phyloP scores from a whole-genome alignment of 1,140 invertebrate genomes.

The Penaeus chinensis region DNA sequence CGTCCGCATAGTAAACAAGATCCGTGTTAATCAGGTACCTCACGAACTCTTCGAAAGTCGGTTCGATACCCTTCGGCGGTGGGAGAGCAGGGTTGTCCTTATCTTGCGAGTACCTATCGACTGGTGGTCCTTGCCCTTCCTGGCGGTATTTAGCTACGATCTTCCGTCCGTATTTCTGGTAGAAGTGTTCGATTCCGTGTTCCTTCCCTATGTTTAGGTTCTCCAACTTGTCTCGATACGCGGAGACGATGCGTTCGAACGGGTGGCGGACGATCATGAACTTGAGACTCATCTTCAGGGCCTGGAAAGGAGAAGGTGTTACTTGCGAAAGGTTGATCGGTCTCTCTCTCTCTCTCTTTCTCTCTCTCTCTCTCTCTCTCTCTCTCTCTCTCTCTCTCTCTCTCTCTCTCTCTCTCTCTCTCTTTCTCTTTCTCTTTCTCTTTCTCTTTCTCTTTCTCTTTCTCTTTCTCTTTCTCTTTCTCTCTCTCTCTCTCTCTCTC shows the following conservation, averaged over 20 bases:
- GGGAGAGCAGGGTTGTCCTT: conserved; percentile 62
- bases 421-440: neutral
- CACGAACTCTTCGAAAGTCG: conserved; percentile 79
- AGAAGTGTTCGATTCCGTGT: conserved; percentile 73
- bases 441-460: neutral
- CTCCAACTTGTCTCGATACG: conserved; percentile 77
- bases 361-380: neutral
- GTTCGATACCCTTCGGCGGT: conserved; percentile 71
- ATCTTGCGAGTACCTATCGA: conserved; percentile 40
- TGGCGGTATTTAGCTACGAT: conserved; percentile 72
- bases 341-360: neutral
- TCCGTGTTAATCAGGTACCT: conserved; percentile 67
- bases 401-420: neutral
- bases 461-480: too few relatives aligned
- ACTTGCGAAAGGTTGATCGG: neutral
- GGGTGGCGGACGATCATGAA: conserved; percentile 75
- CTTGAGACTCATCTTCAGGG: conserved; percentile 70
- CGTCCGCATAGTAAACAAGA: conserved; percentile 68
- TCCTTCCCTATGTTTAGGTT: conserved; percentile 69
- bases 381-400: neutral
- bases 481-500: neutral
- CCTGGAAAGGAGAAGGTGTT: conserved; percentile 64
- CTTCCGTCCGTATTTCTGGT: conserved; percentile 72
- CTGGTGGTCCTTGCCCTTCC: conserved; percentile 6
- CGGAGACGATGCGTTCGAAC: conserved; percentile 75